Evolutionary conservation across 1,140 invertebrate genomes (phyloP), one percentile per base, ranked within the genome.

Genomic region (Phymorhynchus buccinoides): DNA sequence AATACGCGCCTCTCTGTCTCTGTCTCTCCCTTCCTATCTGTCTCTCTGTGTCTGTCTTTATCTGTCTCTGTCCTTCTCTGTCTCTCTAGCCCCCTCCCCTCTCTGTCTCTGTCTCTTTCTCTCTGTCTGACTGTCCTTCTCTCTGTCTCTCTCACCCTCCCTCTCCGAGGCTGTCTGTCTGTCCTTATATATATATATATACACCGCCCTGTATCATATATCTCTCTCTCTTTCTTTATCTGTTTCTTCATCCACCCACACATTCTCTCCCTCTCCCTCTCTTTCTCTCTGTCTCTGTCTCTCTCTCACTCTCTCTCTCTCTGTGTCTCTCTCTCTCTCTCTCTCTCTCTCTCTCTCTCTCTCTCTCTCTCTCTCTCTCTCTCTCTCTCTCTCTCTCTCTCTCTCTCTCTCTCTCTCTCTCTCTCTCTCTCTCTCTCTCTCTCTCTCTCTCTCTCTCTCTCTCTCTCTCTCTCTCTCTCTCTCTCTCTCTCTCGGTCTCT

Each of bases 31-130:
- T 2, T 27, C 1, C 62, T 73, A 12, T 73, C 2, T 73, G 30
- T 73, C 2, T 73, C n/a, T 73, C 2, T 35, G 22, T 37, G 68
- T 35, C n/a, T 37, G 68, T 35, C n/a, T 73, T 3, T 73, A 32
- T 73, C n/a, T 73, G 22, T 73, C n/a, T 73, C 30, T 37, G 22
- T 73, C n/a, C 37, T n/a, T 37, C n/a, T 73, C 62, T n/a, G 9
- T n/a, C 62, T 66, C 62, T 66, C 18, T n/a, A n/a, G n/a, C n/a
- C n/a, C n/a, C n/a, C n/a, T n/a, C n/a, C n/a, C n/a, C n/a, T 66
- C 62, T 66, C 62, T 66, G 62, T 66, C 62, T 66, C 62, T 66
- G 9, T 66, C 27, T 66, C n/a, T n/a, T n/a, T n/a, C 48, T n/a
- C n/a, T n/a, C n/a, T n/a, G n/a, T n/a, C n/a, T n/a, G n/a, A n/a